Percentiles rank a stretch among this genome's conserved stretches.
These are phyloP conservation scores for Sminthurinus aureus DNA, from an alignment of 2,888 invertebrate species.

Conservation along the genomic window DNA sequence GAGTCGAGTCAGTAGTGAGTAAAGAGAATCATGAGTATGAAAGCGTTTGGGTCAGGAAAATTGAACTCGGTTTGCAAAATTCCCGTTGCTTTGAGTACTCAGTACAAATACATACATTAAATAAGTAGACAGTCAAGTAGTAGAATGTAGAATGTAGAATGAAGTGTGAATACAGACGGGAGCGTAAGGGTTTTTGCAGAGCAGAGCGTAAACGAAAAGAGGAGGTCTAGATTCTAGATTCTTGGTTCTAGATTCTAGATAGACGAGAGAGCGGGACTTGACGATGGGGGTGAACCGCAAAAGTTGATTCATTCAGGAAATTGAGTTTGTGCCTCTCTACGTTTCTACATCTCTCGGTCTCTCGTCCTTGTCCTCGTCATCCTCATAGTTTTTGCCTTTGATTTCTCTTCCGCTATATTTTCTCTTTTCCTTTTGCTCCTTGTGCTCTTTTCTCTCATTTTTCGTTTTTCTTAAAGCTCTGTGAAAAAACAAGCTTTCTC, in stretches of 20 bases:
- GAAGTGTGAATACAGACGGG: no score
- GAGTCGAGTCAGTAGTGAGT: background rate
- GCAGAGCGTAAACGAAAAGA: background rate
- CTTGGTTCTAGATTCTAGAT: no score
- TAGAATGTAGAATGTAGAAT: no score
- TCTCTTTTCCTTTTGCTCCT: conserved; percentile 7
- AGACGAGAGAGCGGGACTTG: background rate
- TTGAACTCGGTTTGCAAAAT: no score
- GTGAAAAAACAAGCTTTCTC: no score
- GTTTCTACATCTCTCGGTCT: background rate
- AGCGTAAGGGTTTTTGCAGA: no score
- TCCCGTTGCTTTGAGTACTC: no score
- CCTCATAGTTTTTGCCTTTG: background rate
- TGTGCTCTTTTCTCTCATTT: background rate
- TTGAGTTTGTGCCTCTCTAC: conserved; percentile 15
- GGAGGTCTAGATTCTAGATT: background rate
- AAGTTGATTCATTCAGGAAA: conserved; percentile 31
- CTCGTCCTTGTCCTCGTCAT: background rate
- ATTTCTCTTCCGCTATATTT: background rate
- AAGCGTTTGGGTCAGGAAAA: no score
- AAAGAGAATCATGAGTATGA: background rate
- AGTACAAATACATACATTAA: background rate
- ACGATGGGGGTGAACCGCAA: background rate
- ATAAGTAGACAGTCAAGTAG: background rate
- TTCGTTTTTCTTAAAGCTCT: no score